phyloP scores from a whole-genome alignment of 2,797 vertebrate species.

The Myiotriccus ornatus region DNA sequence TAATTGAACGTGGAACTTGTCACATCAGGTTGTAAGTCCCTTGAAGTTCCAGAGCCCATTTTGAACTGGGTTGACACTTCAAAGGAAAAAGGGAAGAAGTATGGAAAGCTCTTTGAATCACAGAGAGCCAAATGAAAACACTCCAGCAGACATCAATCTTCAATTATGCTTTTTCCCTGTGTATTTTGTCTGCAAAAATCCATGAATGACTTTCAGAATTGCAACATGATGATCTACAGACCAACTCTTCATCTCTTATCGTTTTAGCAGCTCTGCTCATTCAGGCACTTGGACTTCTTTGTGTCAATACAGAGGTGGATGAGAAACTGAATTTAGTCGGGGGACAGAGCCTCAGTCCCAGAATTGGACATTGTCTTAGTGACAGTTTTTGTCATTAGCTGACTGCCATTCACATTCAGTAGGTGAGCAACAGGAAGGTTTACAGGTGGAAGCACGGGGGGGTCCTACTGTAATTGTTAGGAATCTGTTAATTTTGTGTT shows the following conservation, averaged over 20 bases:
- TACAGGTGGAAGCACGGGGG: background rate
- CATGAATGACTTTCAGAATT: background rate
- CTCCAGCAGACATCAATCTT: background rate
- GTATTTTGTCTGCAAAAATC: conserved; percentile 9
- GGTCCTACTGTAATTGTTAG: background rate
- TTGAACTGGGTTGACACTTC: conserved; percentile 33
- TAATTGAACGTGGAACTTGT: conserved; percentile 39
- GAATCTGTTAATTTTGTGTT: background rate
- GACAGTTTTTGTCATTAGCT: background rate
- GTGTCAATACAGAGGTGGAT: background rate
- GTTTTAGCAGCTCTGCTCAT: background rate
- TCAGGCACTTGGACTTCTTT: background rate
- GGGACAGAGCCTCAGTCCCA: background rate
- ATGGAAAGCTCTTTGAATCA: conserved; percentile 13
- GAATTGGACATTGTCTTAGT: background rate
- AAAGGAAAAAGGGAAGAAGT: background rate
- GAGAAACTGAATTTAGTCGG: background rate
- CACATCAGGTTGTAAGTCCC: conserved; percentile 29
- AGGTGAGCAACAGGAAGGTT: background rate
- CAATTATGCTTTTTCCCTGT: background rate
- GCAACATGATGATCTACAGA: background rate
- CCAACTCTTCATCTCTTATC: background rate
- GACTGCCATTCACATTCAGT: background rate
- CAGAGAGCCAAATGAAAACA: conserved; percentile 7
- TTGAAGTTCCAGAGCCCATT: conserved; percentile 31